These are phyloP conservation scores for Charanyca ferruginea DNA, from an alignment of 2,888 invertebrate genomes.

Conservation along the genomic window DNA sequence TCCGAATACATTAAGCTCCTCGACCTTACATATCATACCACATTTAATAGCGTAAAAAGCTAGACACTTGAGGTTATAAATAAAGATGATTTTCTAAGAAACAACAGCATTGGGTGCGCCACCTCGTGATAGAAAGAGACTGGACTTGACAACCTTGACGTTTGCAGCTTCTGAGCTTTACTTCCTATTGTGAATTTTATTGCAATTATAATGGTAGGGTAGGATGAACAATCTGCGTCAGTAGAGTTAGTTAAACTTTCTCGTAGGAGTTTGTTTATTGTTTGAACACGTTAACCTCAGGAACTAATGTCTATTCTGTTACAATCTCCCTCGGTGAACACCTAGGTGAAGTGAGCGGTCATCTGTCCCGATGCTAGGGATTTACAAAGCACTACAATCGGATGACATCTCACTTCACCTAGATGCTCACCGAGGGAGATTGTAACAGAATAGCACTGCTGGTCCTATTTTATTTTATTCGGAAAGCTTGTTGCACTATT, in stretches of 20 bases:
- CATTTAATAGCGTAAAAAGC: conserved; percentile 52
- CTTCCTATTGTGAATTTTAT: conserved; percentile 59
- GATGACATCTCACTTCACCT: no score
- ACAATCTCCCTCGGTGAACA: no score
- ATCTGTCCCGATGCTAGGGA: no score
- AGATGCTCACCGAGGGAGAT: no score
- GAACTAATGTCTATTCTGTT: no score
- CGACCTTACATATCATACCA: conserved; percentile 23
- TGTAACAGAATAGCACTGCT: no score
- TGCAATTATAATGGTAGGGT: conserved; percentile 42
- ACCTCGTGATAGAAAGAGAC: conserved; percentile 42
- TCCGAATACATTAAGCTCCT: conserved; percentile 13
- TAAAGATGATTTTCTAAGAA: conserved; percentile 68
- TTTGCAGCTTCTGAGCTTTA: conserved; percentile 53
- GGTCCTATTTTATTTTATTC: no score
- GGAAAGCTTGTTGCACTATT: no score
- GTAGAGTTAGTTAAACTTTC: background rate
- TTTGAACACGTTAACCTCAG: no score
- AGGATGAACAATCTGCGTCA: conserved; percentile 8
- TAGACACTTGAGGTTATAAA: conserved; percentile 50
- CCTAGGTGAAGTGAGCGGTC: no score
- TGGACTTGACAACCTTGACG: conserved; percentile 60
- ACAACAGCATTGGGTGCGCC: conserved; percentile 59
- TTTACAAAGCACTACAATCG: no score
- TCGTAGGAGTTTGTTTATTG: no score